Percentiles rank a stretch among this genome's conserved stretches.
Evolutionary conservation across 2,797 vertebrate species (phyloP).

Genomic region (Malurus leucopterus): DNA sequence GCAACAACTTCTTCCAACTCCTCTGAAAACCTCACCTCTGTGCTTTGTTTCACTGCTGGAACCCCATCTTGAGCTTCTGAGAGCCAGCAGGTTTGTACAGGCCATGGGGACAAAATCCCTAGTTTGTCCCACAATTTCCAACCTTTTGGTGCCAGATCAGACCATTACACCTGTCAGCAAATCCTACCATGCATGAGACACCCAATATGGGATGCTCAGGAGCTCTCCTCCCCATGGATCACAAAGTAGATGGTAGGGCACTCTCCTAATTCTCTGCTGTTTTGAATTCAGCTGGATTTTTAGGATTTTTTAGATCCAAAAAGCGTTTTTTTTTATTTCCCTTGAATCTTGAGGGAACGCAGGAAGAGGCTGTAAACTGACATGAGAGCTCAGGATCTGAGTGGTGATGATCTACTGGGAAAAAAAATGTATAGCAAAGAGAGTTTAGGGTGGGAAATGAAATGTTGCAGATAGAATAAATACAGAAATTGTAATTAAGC

Average conservation of each 20-base stretch:
- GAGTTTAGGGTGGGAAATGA: not conserved
- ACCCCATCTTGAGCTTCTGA: not conserved
- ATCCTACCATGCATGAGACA: accelerated
- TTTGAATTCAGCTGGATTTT: not conserved
- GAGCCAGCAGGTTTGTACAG: not conserved
- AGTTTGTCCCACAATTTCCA: not conserved
- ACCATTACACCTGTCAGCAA: not conserved
- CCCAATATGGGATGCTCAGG: accelerated
- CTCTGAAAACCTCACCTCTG: not conserved
- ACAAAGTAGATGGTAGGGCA: not conserved
- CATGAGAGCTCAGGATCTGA: not conserved
- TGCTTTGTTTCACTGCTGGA: not conserved
- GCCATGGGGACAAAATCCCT: not conserved
- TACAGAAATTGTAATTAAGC: not conserved
- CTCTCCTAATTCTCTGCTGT: not conserved
- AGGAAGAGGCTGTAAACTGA: not conserved
- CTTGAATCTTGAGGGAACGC: not conserved
- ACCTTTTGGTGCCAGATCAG: not conserved
- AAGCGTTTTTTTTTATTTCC: not conserved
- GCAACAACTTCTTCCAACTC: not conserved
- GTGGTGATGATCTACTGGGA: not conserved
- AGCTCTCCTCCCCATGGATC: not conserved
- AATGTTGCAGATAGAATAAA: not conserved
- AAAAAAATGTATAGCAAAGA: not conserved
- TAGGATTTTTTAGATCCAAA: not conserved